phyloP scores from a whole-genome alignment of 1,140 invertebrate species.

The Melanaphis sacchari region DNA sequence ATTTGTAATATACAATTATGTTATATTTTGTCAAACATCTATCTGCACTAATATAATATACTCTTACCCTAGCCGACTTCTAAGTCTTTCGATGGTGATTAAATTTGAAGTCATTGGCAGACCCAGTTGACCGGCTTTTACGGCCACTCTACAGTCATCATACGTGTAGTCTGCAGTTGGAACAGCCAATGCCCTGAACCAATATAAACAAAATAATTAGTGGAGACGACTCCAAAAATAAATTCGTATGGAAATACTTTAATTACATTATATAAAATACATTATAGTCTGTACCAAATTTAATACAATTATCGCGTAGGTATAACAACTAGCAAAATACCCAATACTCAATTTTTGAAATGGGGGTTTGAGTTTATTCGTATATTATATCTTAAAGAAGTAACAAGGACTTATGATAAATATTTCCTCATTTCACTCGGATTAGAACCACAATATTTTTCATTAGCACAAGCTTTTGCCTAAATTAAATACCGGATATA shows the following conservation, averaged over 20 bases:
- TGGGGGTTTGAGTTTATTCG: neutral
- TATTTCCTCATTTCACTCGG: neutral
- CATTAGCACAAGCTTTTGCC: neutral
- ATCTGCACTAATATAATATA: neutral
- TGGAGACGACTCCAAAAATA: neutral
- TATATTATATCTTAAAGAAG: neutral
- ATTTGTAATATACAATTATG: neutral
- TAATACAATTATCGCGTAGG: neutral
- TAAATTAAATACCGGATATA: neutral
- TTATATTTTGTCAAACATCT: neutral
- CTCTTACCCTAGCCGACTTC: conserved; percentile 73
- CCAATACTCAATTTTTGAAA: neutral
- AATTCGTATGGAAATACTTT: neutral
- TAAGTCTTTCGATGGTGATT: conserved; percentile 79
- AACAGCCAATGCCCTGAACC: conserved; percentile 76
- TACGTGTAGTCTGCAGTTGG: conserved; percentile 92
- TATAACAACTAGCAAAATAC: neutral
- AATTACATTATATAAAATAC: neutral
- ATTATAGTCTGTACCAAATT: neutral
- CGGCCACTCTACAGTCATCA: conserved; percentile 88
- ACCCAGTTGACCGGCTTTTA: conserved; percentile 80
- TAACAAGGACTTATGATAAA: neutral
- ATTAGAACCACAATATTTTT: neutral
- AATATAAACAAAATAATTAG: neutral
- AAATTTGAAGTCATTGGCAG: conserved; percentile 77